Conservation (phyloP, 2,113 vertebrate genomes). For the Oceanites oceanicus region DNA sequence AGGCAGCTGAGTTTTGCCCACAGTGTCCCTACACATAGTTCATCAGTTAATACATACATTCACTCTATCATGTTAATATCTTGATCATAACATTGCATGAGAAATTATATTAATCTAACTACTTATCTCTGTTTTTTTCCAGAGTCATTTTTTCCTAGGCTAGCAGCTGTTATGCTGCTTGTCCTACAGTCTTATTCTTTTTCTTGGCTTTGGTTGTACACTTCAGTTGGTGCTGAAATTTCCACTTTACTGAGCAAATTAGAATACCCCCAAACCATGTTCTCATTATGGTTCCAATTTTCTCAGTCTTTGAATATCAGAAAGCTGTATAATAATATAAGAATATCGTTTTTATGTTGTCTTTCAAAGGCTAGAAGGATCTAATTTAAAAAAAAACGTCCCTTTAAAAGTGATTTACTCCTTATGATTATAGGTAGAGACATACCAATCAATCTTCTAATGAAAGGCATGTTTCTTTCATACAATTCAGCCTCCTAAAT, state of each 20-base stretch:
- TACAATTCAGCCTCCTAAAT: background rate
- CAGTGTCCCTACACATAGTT: background rate
- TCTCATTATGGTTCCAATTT: constrained; percentile 1
- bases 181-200: background rate
- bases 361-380: background rate
- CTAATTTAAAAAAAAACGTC: background rate
- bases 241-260: constrained; percentile 10
- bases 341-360: background rate
- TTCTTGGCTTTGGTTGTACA: background rate
- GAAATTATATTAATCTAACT: background rate
- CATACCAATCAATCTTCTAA: background rate
- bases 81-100: background rate
- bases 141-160: background rate
- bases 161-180: background rate
- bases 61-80: background rate
- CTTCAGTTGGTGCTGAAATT: constrained; percentile 24
- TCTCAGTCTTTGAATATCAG: background rate
- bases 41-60: background rate
- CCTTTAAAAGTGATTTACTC: background rate
- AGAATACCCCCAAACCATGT: background rate
- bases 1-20: background rate
- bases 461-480: background rate
- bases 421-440: background rate
- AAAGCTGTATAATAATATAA: background rate
- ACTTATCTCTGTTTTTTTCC: background rate